These are phyloP conservation scores for Limonius californicus DNA, from an alignment of 1,140 invertebrate species.

Conservation along the genomic window DNA sequence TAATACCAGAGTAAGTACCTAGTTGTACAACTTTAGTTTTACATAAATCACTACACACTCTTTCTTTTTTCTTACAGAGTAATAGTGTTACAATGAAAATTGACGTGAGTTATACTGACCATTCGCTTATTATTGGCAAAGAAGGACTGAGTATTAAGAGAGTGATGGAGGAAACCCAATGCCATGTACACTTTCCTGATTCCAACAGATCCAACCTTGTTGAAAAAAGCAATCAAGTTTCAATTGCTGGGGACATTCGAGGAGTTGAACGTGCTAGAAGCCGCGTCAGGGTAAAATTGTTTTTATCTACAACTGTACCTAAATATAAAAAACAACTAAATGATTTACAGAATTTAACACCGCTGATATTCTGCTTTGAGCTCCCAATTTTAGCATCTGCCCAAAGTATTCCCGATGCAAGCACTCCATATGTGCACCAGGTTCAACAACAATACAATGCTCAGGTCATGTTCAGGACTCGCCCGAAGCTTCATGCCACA, in stretches of 20 bases:
- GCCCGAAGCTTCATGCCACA: constrained; percentile 76
- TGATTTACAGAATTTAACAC: constrained; percentile 44
- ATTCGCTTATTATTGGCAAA: constrained; percentile 97
- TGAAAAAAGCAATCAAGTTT: constrained; percentile 96
- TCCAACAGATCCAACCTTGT: constrained; percentile 89
- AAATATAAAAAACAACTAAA: no score
- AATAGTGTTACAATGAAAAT: constrained; percentile 95
- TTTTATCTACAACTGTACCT: no score
- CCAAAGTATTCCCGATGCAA: constrained; percentile 67
- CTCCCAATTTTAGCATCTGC: constrained; percentile 68
- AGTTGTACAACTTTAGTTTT: no score
- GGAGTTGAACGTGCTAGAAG: constrained; percentile 87
- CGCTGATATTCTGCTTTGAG: constrained; percentile 89
- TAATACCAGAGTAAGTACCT: constrained; percentile 79
- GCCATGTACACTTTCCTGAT: constrained; percentile 98
- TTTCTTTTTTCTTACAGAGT: constrained; percentile 55
- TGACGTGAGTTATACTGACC: constrained; percentile 96
- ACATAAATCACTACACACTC: no score
- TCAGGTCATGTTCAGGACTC: constrained; percentile 77
- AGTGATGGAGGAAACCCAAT: constrained; percentile 94
- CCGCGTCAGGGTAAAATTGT: constrained; percentile 82
- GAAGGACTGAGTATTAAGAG: constrained; percentile 93
- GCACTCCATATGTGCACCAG: constrained; percentile 73
- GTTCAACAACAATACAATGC: constrained; percentile 87
- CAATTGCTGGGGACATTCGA: constrained; percentile 83